Base-by-base conservation (phyloP, 2,113 vertebrate species). In the Lampris incognitus region DNA sequence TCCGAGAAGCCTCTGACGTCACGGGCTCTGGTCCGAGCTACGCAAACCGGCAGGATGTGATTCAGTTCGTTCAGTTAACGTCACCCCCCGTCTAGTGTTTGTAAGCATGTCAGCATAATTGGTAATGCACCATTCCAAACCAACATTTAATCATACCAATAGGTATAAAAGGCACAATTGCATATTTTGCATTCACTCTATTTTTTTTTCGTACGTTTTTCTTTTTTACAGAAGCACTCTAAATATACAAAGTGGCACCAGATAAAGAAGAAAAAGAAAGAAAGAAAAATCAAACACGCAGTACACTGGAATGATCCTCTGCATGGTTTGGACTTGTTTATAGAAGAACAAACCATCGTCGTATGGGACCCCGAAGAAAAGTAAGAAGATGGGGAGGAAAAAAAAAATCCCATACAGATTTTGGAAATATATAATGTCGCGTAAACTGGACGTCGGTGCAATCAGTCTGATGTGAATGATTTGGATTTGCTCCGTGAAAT, bases 91-190 rank as follows among this genome's bases (percentile, higher is more conserved):
- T 93, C 92, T 67, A 63, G 90, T 94, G 24, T 91, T 92, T 94
- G 91, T 91, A 88, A 94, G 93, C 95, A 94, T 94, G 91, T 95
- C 94, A 91, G 76, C 76, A 46, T 79, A 85, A 86, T 94, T 95
- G 78, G 93, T 93, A 95, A 91, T 94, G 91, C 93, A 95, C 93
- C 94, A 93, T 96, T 95, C 94, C 95, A 93, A 95, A 93, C 93
- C 94, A 95, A 96, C 93, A 90, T 92, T 93, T 91, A 94, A 96
- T 94, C 95, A 94, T 97, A 97, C 96, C 96, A 91, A 94, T 93
- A 92, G 96, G 95, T 98, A 99, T 97, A 98, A 99, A 99, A 99
- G 98, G 97, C 97, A 99, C 97, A 96, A 95, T 98, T 99, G 97
- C 97, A 98, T 98, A 96, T 96, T 95, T 98, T 93, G 97, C 96